phyloP scores from a whole-genome alignment of 2,113 vertebrate species.

The Callaeas wilsoni region DNA sequence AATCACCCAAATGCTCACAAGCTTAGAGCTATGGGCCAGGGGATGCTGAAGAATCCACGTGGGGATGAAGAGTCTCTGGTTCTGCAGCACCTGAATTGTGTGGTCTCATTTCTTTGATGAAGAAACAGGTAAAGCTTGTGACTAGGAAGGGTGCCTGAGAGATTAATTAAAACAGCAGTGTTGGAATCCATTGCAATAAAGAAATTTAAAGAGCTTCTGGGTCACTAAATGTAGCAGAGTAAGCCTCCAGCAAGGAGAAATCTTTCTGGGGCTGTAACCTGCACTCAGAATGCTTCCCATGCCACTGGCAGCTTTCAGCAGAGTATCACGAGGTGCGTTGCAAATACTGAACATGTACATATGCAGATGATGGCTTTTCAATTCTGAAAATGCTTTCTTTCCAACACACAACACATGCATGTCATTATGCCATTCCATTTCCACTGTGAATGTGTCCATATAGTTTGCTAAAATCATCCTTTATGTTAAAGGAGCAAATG shows the following conservation, averaged over 20 bases:
- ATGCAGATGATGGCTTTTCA: neutral
- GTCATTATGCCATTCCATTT: neutral
- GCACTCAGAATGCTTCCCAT: neutral
- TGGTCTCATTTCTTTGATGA: neutral
- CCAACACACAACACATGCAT: neutral
- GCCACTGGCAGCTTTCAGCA: neutral
- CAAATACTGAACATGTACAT: neutral
- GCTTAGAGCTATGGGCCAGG: neutral
- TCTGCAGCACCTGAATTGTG: neutral
- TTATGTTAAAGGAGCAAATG: neutral
- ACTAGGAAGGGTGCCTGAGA: neutral
- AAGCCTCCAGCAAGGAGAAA: neutral
- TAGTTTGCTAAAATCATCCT: neutral
- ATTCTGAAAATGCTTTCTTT: neutral
- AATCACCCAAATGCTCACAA: neutral
- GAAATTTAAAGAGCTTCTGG: neutral
- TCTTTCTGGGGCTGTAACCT: neutral
- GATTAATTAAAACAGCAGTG: neutral
- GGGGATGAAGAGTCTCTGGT: neutral
- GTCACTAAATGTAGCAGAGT: neutral
- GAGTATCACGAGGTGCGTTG: neutral
- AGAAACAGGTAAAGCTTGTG: neutral
- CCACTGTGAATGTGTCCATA: neutral
- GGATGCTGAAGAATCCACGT: accelerated
- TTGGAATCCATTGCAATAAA: neutral